Evolutionary conservation across 2,888 invertebrate genomes (phyloP), one percentile per base, ranked within the genome.

Genomic region (Alitta virens): DNA sequence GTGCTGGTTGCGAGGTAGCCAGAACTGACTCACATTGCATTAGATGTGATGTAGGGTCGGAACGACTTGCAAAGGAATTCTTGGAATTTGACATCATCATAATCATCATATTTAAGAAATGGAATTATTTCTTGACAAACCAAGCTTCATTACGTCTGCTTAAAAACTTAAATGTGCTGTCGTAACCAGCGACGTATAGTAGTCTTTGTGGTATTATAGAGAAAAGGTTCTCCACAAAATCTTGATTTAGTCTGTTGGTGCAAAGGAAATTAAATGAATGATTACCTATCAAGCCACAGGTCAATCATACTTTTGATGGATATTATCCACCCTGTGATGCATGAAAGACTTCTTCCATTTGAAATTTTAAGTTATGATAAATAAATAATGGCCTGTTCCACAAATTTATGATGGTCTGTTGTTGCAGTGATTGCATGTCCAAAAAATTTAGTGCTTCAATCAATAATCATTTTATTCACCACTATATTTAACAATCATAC

Each of bases 101-200:
- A 9, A 12, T 53, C 12, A 24, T 16, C n/a, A n/a, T n/a, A n/a
- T n/a, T n/a, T n/a, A n/a, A n/a, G n/a, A n/a, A n/a, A n/a, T n/a
- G n/a, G 33, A 55, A 43, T 43, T 57, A 49, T 16, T 58, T 26
- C 16, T 66, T 63, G 2, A 63, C 54, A 9, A 71, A 58, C 73
- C 73, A 73, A 12, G 72, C 63, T 57, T 73, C 73, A 50, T 73
- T 73, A 56, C 72, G 73, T 43, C 73, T 40, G 50, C 60, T 51
- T 25, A 40, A 40, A 24, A 71, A 57, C 7, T 66, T 60, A 65
- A 72, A 73, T 0, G 73, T 72, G 9, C 68, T 68, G 54, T 73
- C 72, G 53, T 73, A 73, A 1, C 70, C 72, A 9, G 69, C 69
- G 2, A 70, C 68, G 58, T 62, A 59, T 65, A 71, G 14, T 18